Evolutionary conservation across 1,140 invertebrate species (phyloP), one percentile per base, ranked within the genome.

Genomic region (Hyposmocoma kahamanoa): DNA sequence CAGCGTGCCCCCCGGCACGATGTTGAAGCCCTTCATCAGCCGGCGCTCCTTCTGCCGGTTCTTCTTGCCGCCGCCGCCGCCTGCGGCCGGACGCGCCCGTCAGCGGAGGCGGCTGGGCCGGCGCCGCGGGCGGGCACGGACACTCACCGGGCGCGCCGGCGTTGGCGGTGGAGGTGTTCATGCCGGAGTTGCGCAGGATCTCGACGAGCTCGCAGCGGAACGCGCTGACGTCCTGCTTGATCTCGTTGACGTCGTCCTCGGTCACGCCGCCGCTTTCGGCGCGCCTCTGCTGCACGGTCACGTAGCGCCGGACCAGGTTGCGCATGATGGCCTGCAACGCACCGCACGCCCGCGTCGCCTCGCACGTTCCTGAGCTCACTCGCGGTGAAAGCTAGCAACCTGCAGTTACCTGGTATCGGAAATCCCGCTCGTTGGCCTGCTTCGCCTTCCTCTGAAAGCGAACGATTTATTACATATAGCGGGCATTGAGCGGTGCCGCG

Each of bases 241-340:
- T 98, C 89, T 99, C 97, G 84, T 98, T 99, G 22, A 99, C 95
- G 85, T 99, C 97, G 73, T 99, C 97, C 85, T 98, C 97, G 0
- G 97, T 98, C 5, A 99, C 97, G n/a, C 97, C 97, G 82, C 97
- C 94, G 67, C 94, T 93, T 67, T 98, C 96, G 0, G 96, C 95
- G 74, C 96, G 96, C 28, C 96, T 87, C 84, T 98, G 97, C 79
- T 98, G 96, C 38, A 97, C 94, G 20, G 97, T 98, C 47, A 99
- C 96, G 87, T 99, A 99, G 4, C 96, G 90, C 39, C 97, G 90
- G 11, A 99, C 96, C 60, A 99, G 88, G 86, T 98, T 97, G 32
- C 96, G 88, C 94, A 99, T 98, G 53, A 99, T 98, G 64, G 91
- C 93, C 92, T 97, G 80, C 22, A 44, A 50, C 13, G 28, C 11